Evolutionary conservation across 2,797 vertebrate genomes (phyloP).

Genomic region (Corythornis leucogaster): DNA sequence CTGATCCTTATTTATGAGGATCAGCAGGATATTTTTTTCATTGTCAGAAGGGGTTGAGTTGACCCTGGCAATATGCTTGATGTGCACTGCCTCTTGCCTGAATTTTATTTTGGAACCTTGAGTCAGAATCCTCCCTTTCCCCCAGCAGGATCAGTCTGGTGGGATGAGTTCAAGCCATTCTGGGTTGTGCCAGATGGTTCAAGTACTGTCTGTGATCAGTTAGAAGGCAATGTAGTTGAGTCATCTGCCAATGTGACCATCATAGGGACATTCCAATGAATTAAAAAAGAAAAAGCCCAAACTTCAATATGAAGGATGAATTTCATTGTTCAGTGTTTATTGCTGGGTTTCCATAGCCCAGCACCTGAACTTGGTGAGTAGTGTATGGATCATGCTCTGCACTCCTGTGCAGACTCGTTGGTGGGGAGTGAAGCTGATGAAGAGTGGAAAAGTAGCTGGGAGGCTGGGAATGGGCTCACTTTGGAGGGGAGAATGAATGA

Average conservation of each 20-base stretch:
- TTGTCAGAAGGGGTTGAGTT: not conserved
- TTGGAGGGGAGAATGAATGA: not conserved
- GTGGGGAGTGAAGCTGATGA: not conserved
- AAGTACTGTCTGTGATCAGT: not conserved
- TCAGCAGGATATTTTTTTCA: not conserved
- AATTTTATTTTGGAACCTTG: not conserved
- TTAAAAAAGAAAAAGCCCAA: not conserved
- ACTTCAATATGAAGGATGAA: not conserved
- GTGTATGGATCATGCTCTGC: not conserved
- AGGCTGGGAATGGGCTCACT: not conserved
- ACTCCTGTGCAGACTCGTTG: not conserved
- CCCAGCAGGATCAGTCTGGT: not conserved
- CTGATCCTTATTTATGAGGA: not conserved
- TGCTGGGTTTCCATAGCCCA: not conserved
- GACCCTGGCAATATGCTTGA: not conserved
- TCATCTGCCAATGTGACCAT: not conserved
- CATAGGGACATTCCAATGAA: not conserved
- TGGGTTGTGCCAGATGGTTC: not conserved
- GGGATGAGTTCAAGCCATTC: not conserved
- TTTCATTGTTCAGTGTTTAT: not conserved
- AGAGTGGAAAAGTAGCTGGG: not conserved
- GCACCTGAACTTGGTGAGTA: not conserved
- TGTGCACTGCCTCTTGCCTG: not conserved
- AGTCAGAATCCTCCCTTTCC: not conserved
- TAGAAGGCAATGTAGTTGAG: not conserved